Conservation (phyloP, 2,888 invertebrate species). For the Agrotis ipsilon region DNA sequence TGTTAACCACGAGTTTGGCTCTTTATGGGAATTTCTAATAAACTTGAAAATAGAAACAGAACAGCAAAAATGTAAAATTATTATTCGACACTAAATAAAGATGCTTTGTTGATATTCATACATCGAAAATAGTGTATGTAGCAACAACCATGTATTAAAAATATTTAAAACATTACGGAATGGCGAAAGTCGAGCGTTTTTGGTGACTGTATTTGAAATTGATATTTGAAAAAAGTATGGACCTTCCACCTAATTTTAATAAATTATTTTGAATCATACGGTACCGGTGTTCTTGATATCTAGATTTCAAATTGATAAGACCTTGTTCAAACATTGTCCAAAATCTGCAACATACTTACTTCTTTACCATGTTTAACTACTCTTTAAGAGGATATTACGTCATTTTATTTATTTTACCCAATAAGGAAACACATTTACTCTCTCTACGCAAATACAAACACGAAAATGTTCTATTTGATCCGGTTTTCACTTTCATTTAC, state of each 20-base stretch:
- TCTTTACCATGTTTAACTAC: neutral
- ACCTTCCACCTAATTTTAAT: no score
- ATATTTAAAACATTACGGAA: no score
- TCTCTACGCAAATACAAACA: slow-evolving; percentile 24
- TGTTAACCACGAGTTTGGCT: no score
- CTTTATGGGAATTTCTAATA: no score
- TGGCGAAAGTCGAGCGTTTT: no score
- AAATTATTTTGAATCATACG: neutral
- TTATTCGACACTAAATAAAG: neutral
- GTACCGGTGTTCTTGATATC: neutral
- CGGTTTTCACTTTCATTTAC: slow-evolving; percentile 48
- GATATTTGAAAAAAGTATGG: no score
- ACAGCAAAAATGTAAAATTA: neutral
- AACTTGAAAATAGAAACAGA: neutral
- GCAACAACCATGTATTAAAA: no score
- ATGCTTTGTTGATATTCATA: no score
- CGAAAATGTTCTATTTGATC: slow-evolving; percentile 47
- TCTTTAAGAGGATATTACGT: neutral
- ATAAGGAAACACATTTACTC: neutral
- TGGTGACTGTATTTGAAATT: no score
- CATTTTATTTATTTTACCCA: slow-evolving; percentile 20
- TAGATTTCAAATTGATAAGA: neutral
- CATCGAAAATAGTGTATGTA: no score
- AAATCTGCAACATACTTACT: neutral
- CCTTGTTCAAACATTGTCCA: neutral